Percentiles rank a stretch among this genome's conserved stretches.
Evolutionary conservation across 2,888 invertebrate genomes (phyloP).

Genomic region (Platypus cylindrus): DNA sequence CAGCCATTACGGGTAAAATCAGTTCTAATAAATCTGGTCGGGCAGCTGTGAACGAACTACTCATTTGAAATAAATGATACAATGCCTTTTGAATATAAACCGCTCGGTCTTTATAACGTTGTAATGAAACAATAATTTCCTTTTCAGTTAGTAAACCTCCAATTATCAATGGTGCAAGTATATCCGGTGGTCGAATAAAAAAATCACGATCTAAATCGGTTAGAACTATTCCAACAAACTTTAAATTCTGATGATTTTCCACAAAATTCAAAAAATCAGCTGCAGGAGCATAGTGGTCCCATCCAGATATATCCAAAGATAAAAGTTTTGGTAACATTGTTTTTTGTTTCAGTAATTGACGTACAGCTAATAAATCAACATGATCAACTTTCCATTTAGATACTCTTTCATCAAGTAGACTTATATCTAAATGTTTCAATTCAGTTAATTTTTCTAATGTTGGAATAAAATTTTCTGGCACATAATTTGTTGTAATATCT

Average conservation of each 20-base stretch:
- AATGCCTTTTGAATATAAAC: conserved; percentile 54
- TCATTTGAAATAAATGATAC: conserved; percentile 47
- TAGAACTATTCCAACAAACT: conserved; percentile 16
- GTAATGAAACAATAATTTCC: conserved; percentile 38
- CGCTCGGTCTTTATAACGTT: conserved; percentile 30
- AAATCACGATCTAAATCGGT: neutral
- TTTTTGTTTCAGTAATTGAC: conserved; percentile 33
- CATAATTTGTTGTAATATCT: too few species aligned
- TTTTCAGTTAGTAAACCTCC: conserved; percentile 29
- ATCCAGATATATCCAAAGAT: conserved; percentile 51
- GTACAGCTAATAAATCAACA: conserved; percentile 8
- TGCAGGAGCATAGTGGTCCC: conserved; percentile 23
- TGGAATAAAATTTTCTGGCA: conserved; percentile 17
- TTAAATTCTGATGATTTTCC: conserved; percentile 25
- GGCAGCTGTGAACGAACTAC: conserved; percentile 35
- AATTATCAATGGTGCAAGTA: conserved; percentile 10
- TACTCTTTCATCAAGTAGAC: conserved; percentile 27
- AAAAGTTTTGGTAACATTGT: conserved; percentile 40
- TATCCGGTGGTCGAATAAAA: neutral
- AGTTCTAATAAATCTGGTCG: conserved; percentile 51
- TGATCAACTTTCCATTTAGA: conserved; percentile 18
- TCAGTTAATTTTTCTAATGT: conserved; percentile 23
- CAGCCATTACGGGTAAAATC: conserved; percentile 36
- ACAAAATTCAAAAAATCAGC: conserved; percentile 23
- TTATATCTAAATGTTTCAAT: conserved; percentile 30